phyloP scores from a whole-genome alignment of 2,113 vertebrate genomes.

The Reinhardtius hippoglossoides region DNA sequence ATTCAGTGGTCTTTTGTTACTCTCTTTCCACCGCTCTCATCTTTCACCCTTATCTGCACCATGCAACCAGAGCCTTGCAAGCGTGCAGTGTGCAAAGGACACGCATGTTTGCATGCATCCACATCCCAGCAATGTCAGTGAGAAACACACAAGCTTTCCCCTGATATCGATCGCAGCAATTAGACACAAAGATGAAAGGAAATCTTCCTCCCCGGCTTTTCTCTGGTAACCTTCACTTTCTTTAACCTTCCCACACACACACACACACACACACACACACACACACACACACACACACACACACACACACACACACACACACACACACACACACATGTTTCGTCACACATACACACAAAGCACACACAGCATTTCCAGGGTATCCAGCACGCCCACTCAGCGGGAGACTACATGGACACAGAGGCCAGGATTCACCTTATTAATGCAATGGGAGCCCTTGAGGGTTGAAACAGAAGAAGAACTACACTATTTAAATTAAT shows the following conservation, averaged over 20 bases:
- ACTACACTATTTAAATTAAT: constrained; percentile 62
- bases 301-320: constrained; percentile 42
- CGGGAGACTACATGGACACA: constrained; percentile 38
- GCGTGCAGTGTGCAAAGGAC: constrained; percentile 35
- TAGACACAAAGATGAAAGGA: constrained; percentile 38
- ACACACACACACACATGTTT: constrained; percentile 7
- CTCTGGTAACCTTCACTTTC: constrained; percentile 5
- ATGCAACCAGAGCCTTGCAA: constrained; percentile 27
- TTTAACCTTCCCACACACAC: constrained; percentile 7
- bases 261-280: constrained; percentile 17
- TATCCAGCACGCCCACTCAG: constrained; percentile 36
- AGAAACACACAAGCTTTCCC: constrained; percentile 17
- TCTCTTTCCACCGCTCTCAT: constrained; percentile 23
- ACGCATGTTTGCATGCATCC: constrained; percentile 46
- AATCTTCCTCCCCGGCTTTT: constrained; percentile 26
- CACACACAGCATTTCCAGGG: constrained; percentile 50
- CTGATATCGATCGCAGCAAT: constrained; percentile 18
- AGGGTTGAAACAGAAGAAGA: constrained; percentile 60
- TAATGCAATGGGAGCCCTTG: constrained; percentile 61
- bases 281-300: constrained; percentile 43
- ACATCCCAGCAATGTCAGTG: neutral
- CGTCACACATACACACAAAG: constrained; percentile 40
- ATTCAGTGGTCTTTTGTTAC: neutral
- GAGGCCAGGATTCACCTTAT: constrained; percentile 68
- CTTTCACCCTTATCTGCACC: constrained; percentile 12